A percentile compares a stretch with the other conserved stretches of the same genome.
These are phyloP conservation scores for Ictalurus furcatus DNA, from an alignment of 2,113 vertebrate species.

Conservation along the genomic window DNA sequence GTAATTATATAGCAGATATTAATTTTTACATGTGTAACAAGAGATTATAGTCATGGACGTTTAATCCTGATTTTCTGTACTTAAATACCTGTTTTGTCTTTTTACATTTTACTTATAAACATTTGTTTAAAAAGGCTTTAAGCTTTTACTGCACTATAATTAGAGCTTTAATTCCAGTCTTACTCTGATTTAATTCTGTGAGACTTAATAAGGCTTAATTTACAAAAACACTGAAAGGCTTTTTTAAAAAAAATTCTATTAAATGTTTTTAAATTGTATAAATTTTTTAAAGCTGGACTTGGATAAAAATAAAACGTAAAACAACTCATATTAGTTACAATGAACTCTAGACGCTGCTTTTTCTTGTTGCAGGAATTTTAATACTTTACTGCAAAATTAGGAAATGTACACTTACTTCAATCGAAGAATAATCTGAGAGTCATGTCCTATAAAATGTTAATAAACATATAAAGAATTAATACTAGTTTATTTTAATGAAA, in stretches of 20 bases:
- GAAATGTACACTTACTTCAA: not conserved
- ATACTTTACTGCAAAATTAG: not conserved
- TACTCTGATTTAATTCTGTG: not conserved
- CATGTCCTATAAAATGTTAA: not conserved
- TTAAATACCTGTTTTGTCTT: not conserved
- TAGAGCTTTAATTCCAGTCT: not conserved
- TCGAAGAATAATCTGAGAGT: not conserved
- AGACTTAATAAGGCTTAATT: too few relatives aligned
- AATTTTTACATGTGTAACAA: not conserved
- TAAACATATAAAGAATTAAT: not conserved
- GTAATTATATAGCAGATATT: not conserved
- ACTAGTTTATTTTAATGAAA: not conserved
- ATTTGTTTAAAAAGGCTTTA: not conserved
- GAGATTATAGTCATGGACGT: not conserved
- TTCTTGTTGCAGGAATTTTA: not conserved
- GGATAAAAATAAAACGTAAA: not conserved
- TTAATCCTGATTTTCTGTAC: not conserved
- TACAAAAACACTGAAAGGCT: too few relatives aligned
- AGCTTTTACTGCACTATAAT: not conserved
- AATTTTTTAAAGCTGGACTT: not conserved
- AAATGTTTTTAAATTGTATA: too few relatives aligned
- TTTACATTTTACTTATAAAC: not conserved
- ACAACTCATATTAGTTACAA: not conserved
- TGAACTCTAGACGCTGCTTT: not conserved
- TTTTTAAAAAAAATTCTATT: too few relatives aligned